These are phyloP conservation scores for Parotia lawesii DNA, from an alignment of 2,113 vertebrate species.

Conservation along the genomic window DNA sequence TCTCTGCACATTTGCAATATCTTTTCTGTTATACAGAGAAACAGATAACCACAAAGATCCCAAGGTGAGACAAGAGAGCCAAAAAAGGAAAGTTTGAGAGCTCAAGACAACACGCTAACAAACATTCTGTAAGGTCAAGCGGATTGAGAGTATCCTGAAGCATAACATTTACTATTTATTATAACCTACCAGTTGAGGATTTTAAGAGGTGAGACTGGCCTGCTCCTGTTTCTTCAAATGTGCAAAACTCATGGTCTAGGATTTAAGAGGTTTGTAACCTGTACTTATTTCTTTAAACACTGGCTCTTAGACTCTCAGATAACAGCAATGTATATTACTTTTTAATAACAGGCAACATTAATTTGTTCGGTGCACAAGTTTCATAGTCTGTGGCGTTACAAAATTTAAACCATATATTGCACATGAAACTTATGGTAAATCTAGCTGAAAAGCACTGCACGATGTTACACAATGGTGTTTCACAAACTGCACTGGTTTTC, in stretches of 20 bases:
- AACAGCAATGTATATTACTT: neutral
- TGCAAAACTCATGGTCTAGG: neutral
- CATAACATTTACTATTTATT: neutral
- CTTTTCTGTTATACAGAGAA: neutral
- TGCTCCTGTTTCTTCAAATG: neutral
- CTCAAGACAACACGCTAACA: neutral
- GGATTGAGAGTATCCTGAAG: neutral
- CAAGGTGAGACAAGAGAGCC: neutral
- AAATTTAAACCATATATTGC: neutral
- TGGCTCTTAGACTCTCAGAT: neutral
- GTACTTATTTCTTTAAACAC: neutral
- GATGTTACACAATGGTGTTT: neutral
- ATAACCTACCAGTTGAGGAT: neutral
- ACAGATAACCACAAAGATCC: neutral
- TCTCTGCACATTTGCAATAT: neutral
- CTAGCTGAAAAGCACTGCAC: neutral
- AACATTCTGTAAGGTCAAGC: neutral
- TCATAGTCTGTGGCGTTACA: neutral
- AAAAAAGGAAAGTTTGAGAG: neutral
- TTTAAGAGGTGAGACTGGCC: neutral
- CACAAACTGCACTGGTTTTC: neutral
- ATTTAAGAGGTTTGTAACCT: neutral
- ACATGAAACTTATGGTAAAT: neutral
- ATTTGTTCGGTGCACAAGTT: neutral
- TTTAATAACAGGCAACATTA: neutral